These are phyloP conservation scores for Lasioglossum leucozonium DNA, from an alignment of 2,888 invertebrate genomes.

Conservation along the genomic window DNA sequence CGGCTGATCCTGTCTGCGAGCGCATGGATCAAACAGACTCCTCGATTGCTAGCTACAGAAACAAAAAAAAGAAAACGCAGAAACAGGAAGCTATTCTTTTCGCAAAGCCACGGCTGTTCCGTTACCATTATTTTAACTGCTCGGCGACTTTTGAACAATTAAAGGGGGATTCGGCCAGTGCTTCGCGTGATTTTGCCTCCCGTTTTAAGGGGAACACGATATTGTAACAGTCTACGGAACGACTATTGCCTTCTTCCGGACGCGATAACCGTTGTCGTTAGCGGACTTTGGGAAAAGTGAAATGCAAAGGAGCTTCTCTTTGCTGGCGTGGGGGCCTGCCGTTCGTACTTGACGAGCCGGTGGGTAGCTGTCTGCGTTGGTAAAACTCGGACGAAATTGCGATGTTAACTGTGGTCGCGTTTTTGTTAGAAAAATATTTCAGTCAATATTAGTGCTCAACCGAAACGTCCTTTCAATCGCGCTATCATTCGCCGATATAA, in stretches of 20 bases:
- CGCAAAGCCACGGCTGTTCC: not conserved
- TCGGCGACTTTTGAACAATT: conserved; percentile 22
- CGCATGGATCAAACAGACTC: not conserved
- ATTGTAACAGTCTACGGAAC: conserved; percentile 20
- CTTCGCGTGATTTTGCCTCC: conserved; percentile 32
- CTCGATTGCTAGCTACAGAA: not conserved
- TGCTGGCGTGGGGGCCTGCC: not conserved
- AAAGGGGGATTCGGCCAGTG: conserved; percentile 5
- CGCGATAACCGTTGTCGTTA: conserved; percentile 51
- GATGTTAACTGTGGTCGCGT: not conserved
- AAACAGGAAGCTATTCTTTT: not conserved
- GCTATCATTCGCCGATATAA: not conserved
- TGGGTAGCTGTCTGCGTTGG: too few species aligned
- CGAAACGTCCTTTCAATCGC: not conserved
- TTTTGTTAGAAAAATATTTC: not conserved
- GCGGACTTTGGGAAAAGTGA: conserved; percentile 35
- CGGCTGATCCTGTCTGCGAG: not conserved
- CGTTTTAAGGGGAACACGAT: not conserved
- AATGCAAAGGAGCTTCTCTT: conserved; percentile 33
- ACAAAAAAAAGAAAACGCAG: too few species aligned
- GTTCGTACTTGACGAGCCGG: not conserved
- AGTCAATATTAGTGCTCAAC: too few species aligned
- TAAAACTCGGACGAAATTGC: not conserved
- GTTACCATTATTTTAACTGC: not conserved
- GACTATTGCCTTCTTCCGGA: conserved; percentile 16